Evolutionary conservation across 2,797 vertebrate species (phyloP), one percentile per base, ranked within the genome.

Genomic region (Esox masquinongy): DNA sequence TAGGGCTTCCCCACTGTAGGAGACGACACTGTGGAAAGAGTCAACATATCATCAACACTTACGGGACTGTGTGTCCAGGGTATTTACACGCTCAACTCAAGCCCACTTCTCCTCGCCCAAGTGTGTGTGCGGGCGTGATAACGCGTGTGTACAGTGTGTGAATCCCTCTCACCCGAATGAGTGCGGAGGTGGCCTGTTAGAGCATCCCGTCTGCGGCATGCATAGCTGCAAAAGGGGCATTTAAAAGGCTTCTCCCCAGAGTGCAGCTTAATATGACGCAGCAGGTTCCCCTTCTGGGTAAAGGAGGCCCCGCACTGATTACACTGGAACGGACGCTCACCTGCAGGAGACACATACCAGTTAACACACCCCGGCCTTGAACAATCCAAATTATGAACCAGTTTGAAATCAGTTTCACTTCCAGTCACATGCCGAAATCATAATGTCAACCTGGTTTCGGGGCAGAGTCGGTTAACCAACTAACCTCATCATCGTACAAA

Each of bases 171-270:
- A 98, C 97, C 97, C 9, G 97, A 96, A 88, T 99, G 97, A 17
- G 97, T 99, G 71, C 97, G 96, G 84, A 99, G 96, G 91, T 99
- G 97, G 77, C 97, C 97, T 0, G 96, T 97, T 67, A 99, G 96
- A 0, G 97, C 97, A 4, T 99, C 97, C 64, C 97, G 88, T 81
- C 97, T 92, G 79, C 97, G 95, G 80, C 97, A 99, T 87, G 97
- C 97, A 0, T 99, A 99, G 93, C 95, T 98, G 90, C 97, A 99
- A 90, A 98, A 98, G 82, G 97, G 97, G 79, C 97, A 99, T 88
- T 99, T 99, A 93, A 99, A 99, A 85, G 97, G 97, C 88, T 99
- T 99, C 93, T 99, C 97, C 5, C 97, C 97, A 0, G 97, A 99
- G 90, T 99, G 97, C 88, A 99, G 94, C 87, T 99, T 99, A 92